Evolutionary conservation across 1,140 invertebrate genomes (phyloP), one percentile per base, ranked within the genome.

Genomic region (Oryctes rhinoceros): DNA sequence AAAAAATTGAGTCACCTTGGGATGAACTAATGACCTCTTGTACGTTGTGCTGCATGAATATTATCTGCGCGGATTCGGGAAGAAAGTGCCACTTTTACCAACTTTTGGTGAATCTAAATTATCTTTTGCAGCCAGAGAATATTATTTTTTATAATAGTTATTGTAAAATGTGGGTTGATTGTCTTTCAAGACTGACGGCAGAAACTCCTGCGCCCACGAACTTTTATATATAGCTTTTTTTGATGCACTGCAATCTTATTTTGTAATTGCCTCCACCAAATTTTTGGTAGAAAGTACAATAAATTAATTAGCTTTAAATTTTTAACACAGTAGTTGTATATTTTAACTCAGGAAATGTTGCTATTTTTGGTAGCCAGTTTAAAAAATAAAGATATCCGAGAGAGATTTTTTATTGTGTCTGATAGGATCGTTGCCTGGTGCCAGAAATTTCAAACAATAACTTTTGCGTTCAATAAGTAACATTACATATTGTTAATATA

Each of bases 241-340:
- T 71, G 65, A 75, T 79, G 81, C 81, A 82, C 81, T 71, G 80
- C 78, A 77, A 79, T 79, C 44, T 76, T 79, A 80, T 77, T 71
- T 81, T 80, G 67, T 75, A 53, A 59, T 80, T 80, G 79, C 59
- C 76, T 81, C 76, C 48, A 76, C 81, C 78, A 79, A 67, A 78
- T 75, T 74, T 76, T 59, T 62, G 80, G 76, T 80, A 81, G 74
- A 77, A 81, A 83, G 78, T 81, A 83, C 82, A 83, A 81, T 83
- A 83, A 82, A 83, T 80, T 83, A 81, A 79, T 83, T 75, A 83
- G 82, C 82, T 83, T 83, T 82, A 82, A 83, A 83, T 80, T 83
- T 74, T 78, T 83, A 74, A 82, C 81, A 82, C 79, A 78, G 78
- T 83, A 80, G 79, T 82, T 81, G 81, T 83, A 82, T 83, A 82